Base-by-base conservation (phyloP, 1,140 invertebrate genomes). In the Drosophila saltans region DNA sequence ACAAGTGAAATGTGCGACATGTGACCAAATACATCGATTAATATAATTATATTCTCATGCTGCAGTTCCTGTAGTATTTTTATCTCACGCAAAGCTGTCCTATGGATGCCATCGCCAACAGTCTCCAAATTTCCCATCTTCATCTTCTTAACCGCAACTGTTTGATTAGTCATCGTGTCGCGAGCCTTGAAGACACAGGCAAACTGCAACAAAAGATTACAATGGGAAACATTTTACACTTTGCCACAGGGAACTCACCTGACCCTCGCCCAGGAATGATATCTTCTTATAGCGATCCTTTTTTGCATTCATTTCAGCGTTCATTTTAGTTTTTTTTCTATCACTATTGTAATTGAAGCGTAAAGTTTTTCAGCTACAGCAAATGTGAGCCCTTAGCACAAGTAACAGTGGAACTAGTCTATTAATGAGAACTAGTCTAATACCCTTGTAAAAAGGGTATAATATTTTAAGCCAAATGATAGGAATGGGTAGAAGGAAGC, bases 61-160 rank as follows among this genome's bases (percentile, higher is more conserved):
- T 96, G 95, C 6, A 99, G 92, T 94, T 99, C 99, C 93, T 99
- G 98, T 60, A 99, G 93, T 9, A 99, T 93, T 94, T 99, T 99
- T 43, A 99, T 99, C 95, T 99, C 99, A 93, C 99, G 93, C 2
- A 99, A 93, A 24, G 99, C 99, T 56, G 99, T 99, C 90, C 99
- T 94, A 92, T 99, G 99, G 33, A 99, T 98, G 4, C 99, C 99
- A 95, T 99, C 98, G 80, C 96, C 94, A 79, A 97, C 16, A 16
- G 16, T 16, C 16, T 16, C 16, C 16, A 16, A 94, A 67, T 97
- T 98, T 16, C 98, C 98, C 66, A 99, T 94, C 95, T 99, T 99
- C 58, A 99, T 99, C 96, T 99, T 99, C 94, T 99, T 99, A 0
- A 99, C 98, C 72, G 99, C 99, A 52, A 99, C 99, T 86, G 99